Evolutionary conservation across 2,797 vertebrate genomes (phyloP).

Genomic region (Micrastur ruficollis): DNA sequence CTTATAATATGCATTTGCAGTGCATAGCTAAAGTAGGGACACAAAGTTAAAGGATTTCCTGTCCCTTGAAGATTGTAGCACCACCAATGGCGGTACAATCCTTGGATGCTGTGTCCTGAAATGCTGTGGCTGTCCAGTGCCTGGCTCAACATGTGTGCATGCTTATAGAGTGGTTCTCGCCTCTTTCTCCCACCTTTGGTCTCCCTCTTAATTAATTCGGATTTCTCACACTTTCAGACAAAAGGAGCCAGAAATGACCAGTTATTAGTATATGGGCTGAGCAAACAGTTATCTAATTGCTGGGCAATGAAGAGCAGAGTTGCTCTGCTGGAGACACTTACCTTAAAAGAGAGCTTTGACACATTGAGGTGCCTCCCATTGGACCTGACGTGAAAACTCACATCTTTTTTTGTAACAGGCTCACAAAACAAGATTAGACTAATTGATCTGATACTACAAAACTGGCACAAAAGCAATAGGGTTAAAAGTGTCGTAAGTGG

Average conservation of each 20-base stretch:
- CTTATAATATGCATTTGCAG: neutral
- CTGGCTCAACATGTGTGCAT: neutral
- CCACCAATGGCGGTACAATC: neutral
- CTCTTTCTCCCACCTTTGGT: neutral
- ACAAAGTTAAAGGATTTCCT: neutral
- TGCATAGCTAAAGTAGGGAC: neutral
- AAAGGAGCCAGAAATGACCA: neutral
- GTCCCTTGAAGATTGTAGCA: neutral
- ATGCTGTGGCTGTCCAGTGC: fast-evolving
- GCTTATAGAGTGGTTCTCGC: neutral
- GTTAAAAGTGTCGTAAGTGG: slow-evolving; percentile 22
- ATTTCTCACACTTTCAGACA: neutral
- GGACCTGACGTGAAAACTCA: neutral
- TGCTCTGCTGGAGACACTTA: neutral
- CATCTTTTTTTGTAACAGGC: neutral
- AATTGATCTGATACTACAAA: slow-evolving; percentile 56
- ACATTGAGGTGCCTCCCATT: neutral
- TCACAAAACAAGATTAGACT: slow-evolving; percentile 27
- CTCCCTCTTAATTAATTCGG: neutral
- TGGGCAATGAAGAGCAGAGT: neutral
- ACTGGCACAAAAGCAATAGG: slow-evolving; percentile 6
- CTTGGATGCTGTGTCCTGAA: neutral
- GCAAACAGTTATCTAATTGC: neutral
- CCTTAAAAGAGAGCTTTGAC: neutral
- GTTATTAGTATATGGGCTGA: neutral